Percentiles rank a stretch among this genome's conserved stretches.
Evolutionary conservation across 2,113 vertebrate species (phyloP).

Genomic region (Cyanocitta stelleri): DNA sequence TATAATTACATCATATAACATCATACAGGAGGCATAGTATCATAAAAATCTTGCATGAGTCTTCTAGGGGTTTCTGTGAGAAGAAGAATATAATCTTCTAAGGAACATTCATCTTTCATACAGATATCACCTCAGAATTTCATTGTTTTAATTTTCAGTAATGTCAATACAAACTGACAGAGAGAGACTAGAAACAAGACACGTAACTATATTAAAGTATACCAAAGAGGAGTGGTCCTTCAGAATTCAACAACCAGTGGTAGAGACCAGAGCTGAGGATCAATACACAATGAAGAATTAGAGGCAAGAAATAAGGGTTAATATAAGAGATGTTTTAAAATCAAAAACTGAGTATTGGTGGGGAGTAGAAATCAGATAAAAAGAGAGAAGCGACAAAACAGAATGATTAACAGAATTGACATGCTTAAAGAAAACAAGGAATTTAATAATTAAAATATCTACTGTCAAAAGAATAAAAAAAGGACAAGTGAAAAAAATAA

Average conservation of each 20-base stretch:
- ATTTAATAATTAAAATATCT: conserved; percentile 62
- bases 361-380: conserved; percentile 30
- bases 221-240: background rate
- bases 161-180: background rate
- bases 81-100: background rate
- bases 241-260: background rate
- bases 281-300: background rate
- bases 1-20: background rate
- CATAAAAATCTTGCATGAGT: background rate
- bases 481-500: background rate
- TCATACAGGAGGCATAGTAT: background rate
- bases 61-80: background rate
- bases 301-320: background rate
- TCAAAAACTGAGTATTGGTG: conserved; percentile 24
- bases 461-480: background rate
- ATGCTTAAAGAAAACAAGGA: conserved; percentile 52
- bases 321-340: conserved; percentile 30
- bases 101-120: background rate
- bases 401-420: conserved; percentile 59
- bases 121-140: background rate
- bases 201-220: background rate
- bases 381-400: conserved; percentile 34
- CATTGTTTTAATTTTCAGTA: background rate
- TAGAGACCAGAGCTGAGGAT: background rate
- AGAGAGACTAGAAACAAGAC: background rate